Evolutionary conservation across 2,797 vertebrate species (phyloP), one percentile per base, ranked within the genome.

Genomic region (Parauchenoglanis punctatus): DNA sequence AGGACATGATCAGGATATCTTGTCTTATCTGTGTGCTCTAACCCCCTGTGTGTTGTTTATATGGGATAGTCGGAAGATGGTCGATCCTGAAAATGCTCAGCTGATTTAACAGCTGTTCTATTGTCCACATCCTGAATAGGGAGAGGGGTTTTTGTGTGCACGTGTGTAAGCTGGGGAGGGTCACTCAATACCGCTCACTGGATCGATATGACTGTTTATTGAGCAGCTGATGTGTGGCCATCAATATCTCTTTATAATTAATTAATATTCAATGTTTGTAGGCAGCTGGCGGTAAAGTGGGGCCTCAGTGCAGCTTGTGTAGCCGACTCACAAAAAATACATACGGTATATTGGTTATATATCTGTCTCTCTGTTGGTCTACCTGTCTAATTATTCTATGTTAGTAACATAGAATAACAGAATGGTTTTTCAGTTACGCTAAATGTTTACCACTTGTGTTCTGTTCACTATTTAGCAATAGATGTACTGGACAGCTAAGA

Each of bases 161-260:
- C 90, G 87, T 90, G 35, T 61, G 88, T 88, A 40, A 61, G 83
- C 20, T 54, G 76, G 52, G 86, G 68, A 56, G 93, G 93, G 92
- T 95, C 94, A 95, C 93, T 95, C 93, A 93, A 94, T 92, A 90
- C 92, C 78, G 87, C 93, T 88, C 84, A 8, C 86, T 59, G 81
- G 94, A 96, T 96, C 95, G 94, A 96, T 96, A 96, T 87, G 86
- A 93, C 93, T 95, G 95, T 95, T 95, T 92, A 95, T 95, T 95
- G 94, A 91, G 91, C 93, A 94, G 94, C 94, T 94, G 93, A 95
- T 91, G 87, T 89, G 80, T 85, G 89, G 82, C 89, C 92, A 91
- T 95, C 94, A 92, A 95, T 95, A 95, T 92, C 90, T 91, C 83
- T 70, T 94, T 89, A 94, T 93, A 94, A 94, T 94, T 92, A 94